Conservation (phyloP, 2,888 invertebrate species). For the Bruchidius siliquastri region DNA sequence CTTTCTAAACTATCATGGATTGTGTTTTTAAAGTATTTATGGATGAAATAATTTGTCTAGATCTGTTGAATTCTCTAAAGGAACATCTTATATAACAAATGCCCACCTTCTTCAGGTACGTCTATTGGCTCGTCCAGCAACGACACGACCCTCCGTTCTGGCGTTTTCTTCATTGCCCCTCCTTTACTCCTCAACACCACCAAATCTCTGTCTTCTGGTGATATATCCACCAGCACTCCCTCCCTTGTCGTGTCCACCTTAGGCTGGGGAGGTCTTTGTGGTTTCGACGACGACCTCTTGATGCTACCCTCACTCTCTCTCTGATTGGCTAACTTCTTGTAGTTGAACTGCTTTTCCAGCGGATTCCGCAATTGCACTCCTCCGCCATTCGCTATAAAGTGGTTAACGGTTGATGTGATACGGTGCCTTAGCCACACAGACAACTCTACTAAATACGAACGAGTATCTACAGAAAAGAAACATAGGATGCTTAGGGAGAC, state of each 20-base stretch:
- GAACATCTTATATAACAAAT: no score
- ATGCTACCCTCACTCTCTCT: conserved; percentile 13
- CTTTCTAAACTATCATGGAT: no score
- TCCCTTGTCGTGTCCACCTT: conserved; percentile 46
- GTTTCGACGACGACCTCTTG: conserved; percentile 30
- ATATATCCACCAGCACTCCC: conserved; percentile 71
- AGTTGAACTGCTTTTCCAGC: conserved; percentile 67
- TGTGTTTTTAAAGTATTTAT: no score
- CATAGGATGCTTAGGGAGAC: conserved; percentile 18
- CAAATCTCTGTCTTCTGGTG: conserved; percentile 50
- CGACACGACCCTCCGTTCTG: conserved; percentile 45
- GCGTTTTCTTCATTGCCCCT: conserved; percentile 3
- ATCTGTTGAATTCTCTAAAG: no score
- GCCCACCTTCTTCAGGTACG: conserved; percentile 50
- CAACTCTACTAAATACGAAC: not conserved
- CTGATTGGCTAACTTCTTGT: conserved; percentile 79
- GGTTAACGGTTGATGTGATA: not conserved
- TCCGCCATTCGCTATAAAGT: not conserved
- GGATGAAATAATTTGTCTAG: no score
- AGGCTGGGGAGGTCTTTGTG: conserved; percentile 48
- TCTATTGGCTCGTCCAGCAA: conserved; percentile 72
- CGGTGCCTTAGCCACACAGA: not conserved
- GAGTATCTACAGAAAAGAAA: not conserved
- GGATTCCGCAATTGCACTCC: conserved; percentile 15
- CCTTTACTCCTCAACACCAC: conserved; percentile 19